Conservation (phyloP, 30 jellyfish, hydroid and myxozoan genomes). For the Aurelia coerulea region DNA sequence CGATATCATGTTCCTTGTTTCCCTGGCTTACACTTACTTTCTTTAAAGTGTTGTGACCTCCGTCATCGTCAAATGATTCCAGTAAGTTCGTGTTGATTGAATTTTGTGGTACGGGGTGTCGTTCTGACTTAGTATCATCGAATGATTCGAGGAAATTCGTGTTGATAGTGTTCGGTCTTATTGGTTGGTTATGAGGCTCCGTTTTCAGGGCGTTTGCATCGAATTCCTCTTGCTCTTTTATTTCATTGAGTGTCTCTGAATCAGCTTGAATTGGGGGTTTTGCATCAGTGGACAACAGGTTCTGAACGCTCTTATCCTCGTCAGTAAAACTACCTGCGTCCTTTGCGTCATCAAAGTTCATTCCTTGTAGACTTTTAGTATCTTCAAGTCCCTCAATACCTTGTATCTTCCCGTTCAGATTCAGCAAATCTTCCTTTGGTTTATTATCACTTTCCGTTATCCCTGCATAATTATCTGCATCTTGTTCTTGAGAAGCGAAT, state of each 20-base stretch:
- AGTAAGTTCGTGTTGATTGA: constrained; percentile 38
- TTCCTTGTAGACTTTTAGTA: background rate
- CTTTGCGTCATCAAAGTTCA: background rate
- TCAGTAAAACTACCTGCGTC: background rate
- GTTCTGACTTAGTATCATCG: constrained; percentile 14
- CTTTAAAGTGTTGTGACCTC: constrained; percentile 3
- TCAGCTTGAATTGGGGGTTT: constrained; percentile 17
- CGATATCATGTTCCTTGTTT: constrained; percentile 11
- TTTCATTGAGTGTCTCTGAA: constrained; percentile 31
- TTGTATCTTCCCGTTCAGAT: constrained; percentile 54
- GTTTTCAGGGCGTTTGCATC: constrained; percentile 45
- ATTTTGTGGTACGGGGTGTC: constrained; percentile 24
- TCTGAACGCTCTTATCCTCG: constrained; percentile 23
- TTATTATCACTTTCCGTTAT: constrained; percentile 32
- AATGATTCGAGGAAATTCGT: constrained; percentile 36
- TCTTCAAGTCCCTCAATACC: constrained; percentile 54
- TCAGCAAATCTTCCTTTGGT: constrained; percentile 46
- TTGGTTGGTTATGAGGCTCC: constrained; percentile 19
- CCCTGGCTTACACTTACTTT: constrained; percentile 10
- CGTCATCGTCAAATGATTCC: constrained; percentile 36
- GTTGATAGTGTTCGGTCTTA: constrained; percentile 41
- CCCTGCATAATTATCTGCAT: constrained; percentile 56
- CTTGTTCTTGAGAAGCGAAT: background rate
- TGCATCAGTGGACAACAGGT: constrained; percentile 18
- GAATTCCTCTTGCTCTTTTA: constrained; percentile 49